Conservation (phyloP, 2,797 vertebrate species). For the Mus caroli region DNA sequence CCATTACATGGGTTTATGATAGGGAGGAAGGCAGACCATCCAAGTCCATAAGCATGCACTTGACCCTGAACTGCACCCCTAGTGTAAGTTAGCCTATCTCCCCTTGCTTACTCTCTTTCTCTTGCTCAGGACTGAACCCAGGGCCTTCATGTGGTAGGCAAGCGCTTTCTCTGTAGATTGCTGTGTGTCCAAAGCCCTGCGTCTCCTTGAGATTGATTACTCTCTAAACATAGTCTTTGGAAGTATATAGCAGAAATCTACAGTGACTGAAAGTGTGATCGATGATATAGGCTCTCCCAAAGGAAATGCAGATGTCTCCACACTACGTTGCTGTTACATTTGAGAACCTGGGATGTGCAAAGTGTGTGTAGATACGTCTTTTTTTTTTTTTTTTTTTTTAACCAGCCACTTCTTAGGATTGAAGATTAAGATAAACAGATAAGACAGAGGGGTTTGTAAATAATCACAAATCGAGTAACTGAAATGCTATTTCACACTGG, state of each 20-base stretch:
- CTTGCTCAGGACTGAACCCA: neutral
- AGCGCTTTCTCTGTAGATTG: neutral
- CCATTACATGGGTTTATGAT: neutral
- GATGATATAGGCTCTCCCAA: neutral
- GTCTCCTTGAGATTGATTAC: constrained; percentile 7
- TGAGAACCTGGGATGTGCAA: constrained; percentile 27
- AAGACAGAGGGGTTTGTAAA: constrained; percentile 36
- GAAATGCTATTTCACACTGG: constrained; percentile 34
- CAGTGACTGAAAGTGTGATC: neutral
- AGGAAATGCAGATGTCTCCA: neutral
- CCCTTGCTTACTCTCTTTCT: neutral
- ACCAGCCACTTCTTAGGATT: constrained; percentile 34
- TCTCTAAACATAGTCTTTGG: neutral
- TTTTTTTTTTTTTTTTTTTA: too few species aligned
- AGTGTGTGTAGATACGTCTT: neutral
- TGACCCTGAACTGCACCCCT: neutral
- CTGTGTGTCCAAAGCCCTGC: neutral
- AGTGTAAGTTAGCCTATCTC: neutral
- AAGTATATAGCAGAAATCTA: neutral
- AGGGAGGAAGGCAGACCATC: constrained; percentile 20
- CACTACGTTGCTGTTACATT: neutral
- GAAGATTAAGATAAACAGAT: constrained; percentile 48
- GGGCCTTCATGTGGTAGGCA: neutral
- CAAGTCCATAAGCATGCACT: neutral
- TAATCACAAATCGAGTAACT: constrained; percentile 12